These are phyloP conservation scores for Cranoglanis bouderius DNA, from an alignment of 2,113 vertebrate genomes.

Conservation along the genomic window DNA sequence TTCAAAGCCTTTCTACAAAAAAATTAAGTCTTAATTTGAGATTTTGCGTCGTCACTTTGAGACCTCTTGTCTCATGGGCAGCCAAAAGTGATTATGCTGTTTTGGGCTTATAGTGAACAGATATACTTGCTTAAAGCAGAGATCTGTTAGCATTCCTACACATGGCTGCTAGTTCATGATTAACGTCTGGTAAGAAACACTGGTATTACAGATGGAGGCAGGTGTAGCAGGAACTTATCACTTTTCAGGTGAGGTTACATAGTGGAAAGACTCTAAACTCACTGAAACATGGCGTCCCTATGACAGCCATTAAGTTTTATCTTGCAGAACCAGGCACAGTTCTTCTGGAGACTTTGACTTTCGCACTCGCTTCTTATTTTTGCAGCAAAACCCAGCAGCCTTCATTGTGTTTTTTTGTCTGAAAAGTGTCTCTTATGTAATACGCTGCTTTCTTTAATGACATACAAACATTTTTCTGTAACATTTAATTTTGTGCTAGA, in stretches of 20 bases:
- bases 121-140: constrained; percentile 69
- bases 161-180: constrained; percentile 57
- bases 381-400: no score
- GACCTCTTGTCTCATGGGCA: constrained; percentile 59
- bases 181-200: constrained; percentile 58
- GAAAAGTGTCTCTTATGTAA: no score
- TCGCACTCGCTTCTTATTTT: no score
- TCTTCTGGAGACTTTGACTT: no score
- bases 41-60: constrained; percentile 65
- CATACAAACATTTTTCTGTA: no score
- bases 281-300: neutral
- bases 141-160: constrained; percentile 64
- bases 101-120: constrained; percentile 56
- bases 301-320: constrained; percentile 8
- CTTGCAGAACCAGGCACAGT: no score
- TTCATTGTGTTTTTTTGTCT: no score
- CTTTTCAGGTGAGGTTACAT: neutral
- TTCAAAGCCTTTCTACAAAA: constrained; percentile 40
- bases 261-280: constrained; percentile 16
- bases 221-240: neutral
- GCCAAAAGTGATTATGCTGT: constrained; percentile 64
- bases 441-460: no score
- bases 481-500: no score
- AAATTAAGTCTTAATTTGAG: constrained; percentile 59
- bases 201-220: neutral